A percentile compares a stretch with the other conserved stretches of the same genome.
phyloP scores from a whole-genome alignment of 2,113 vertebrate genomes.

The Dromiciops gliroides region DNA sequence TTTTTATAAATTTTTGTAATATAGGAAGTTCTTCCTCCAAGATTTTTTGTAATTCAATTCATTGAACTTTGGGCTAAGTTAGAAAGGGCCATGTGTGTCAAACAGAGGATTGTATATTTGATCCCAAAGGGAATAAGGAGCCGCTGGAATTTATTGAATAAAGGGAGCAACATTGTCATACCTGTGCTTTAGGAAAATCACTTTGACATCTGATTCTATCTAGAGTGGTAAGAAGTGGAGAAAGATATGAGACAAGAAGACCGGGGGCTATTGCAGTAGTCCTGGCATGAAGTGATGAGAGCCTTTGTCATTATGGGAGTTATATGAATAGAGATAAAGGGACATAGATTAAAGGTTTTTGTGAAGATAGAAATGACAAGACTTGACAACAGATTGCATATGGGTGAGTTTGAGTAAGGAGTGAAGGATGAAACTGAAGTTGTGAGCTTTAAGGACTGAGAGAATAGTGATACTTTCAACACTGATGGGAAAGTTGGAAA shows the following conservation, averaged over 20 bases:
- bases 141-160: not conserved
- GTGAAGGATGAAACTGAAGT: not conserved
- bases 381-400: not conserved
- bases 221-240: not conserved
- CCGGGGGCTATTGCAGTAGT: not conserved
- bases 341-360: not conserved
- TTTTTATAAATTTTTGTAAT: no score
- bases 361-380: not conserved
- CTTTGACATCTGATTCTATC: not conserved
- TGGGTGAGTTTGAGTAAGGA: not conserved
- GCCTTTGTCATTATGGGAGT: not conserved
- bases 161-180: not conserved
- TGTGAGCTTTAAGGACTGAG: not conserved
- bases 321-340: not conserved
- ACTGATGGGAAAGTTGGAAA: not conserved
- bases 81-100: not conserved
- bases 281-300: not conserved
- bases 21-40: no score
- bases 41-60: no score
- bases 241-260: not conserved
- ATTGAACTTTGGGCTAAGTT: no score
- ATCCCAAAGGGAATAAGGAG: not conserved
- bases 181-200: not conserved
- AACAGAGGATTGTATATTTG: not conserved
- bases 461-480: not conserved